A percentile compares a stretch with the other conserved stretches of the same genome.
Evolutionary conservation across 2,888 invertebrate genomes (phyloP).

Genomic region (Dryomyza anilis): DNA sequence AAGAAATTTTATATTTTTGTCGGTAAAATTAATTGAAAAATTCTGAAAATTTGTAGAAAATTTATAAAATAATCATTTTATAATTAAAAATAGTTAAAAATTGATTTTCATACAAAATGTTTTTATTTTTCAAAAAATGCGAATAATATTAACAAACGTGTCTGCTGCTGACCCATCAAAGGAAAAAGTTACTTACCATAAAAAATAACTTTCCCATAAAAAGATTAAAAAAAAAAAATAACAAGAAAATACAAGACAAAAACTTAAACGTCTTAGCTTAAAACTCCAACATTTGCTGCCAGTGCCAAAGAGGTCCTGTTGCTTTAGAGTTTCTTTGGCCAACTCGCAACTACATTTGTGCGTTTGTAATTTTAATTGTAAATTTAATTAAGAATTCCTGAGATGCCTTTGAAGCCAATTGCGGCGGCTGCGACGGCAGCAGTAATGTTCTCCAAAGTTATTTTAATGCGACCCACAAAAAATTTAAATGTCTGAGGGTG

Average conservation of each 20-base stretch:
- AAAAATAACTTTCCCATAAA: background rate
- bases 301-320: conserved; percentile 30
- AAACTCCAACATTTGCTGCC: conserved; percentile 15
- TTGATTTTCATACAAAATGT: background rate
- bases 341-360: background rate
- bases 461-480: background rate
- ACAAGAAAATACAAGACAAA: background rate
- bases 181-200: conserved; percentile 5
- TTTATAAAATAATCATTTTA: too few species aligned
- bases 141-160: too few species aligned
- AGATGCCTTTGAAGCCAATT: conserved; percentile 50
- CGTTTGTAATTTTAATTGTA: conserved; percentile 51
- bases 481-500: too few species aligned
- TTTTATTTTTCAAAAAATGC: too few species aligned
- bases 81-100: too few species aligned
- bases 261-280: background rate
- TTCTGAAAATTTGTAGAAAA: too few species aligned
- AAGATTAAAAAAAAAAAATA: background rate
- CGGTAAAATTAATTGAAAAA: too few species aligned
- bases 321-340: background rate
- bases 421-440: background rate
- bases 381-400: conserved; percentile 54
- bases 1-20: too few species aligned
- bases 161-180: conserved; percentile 24
- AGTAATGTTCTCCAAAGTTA: conserved; percentile 27